Conservation (phyloP, 2,888 invertebrate species). For the Euproctis similis region DNA sequence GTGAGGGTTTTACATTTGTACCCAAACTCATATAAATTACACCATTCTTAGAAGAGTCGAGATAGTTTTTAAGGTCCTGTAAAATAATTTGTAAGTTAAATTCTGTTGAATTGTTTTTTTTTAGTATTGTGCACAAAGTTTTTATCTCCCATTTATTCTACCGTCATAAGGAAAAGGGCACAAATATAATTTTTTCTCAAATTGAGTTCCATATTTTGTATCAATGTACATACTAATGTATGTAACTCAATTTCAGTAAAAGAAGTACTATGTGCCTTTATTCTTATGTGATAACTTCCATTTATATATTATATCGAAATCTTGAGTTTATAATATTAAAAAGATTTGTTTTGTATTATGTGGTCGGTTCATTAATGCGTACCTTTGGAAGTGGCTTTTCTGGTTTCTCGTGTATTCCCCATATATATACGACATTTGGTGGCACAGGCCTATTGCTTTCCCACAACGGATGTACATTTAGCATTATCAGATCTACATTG, state of each 20-base stretch:
- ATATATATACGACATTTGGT: conserved; percentile 33
- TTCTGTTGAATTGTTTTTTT: not conserved
- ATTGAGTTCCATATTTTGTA: no score
- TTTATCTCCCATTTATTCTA: not conserved
- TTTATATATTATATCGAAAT: no score
- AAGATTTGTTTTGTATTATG: no score
- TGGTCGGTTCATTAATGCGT: conserved; percentile 2
- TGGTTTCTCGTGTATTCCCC: conserved; percentile 33
- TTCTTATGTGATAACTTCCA: no score
- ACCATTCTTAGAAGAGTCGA: conserved; percentile 45
- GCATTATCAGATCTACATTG: conserved; percentile 33
- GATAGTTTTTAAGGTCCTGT: conserved; percentile 40
- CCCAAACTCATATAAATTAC: conserved; percentile 44
- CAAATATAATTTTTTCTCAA: no score
- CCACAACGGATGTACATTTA: conserved; percentile 37
- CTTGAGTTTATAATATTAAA: no score
- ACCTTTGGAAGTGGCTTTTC: conserved; percentile 27
- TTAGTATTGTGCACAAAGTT: not conserved
- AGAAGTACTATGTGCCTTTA: no score
- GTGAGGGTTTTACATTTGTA: conserved; percentile 28
- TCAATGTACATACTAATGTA: no score
- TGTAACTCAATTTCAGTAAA: no score
- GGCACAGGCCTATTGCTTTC: conserved; percentile 31
- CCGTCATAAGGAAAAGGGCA: no score
- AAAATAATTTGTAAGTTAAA: conserved; percentile 6